phyloP scores from a whole-genome alignment of 2,113 vertebrate species.

The Alligator mississippiensis region DNA sequence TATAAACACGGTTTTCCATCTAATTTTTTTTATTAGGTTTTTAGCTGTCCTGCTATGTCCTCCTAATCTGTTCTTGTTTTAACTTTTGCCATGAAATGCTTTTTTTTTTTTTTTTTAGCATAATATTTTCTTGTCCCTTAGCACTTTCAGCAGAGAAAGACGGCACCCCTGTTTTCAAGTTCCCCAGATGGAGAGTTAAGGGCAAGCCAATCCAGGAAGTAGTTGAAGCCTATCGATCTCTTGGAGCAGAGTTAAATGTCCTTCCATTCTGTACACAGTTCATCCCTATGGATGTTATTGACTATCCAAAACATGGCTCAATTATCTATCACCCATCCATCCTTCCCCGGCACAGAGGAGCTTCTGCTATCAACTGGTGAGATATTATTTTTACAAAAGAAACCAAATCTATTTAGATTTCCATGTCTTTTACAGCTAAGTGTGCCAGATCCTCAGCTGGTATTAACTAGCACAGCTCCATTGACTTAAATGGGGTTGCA shows the following conservation, averaged over 20 bases:
- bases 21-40: neutral
- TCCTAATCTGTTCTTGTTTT: neutral
- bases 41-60: neutral
- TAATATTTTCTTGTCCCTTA: slow-evolving; percentile 60
- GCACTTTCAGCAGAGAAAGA: slow-evolving; percentile 94
- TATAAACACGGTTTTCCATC: neutral
- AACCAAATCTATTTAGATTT: fast-evolving
- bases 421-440: neutral
- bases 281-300: slow-evolving; percentile 97
- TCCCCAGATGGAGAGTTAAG: slow-evolving; percentile 92
- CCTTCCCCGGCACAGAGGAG: slow-evolving; percentile 94
- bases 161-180: slow-evolving; percentile 96
- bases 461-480: neutral
- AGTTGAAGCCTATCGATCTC: slow-evolving; percentile 88
- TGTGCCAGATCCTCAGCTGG: neutral
- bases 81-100: neutral
- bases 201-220: slow-evolving; percentile 91
- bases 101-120: neutral
- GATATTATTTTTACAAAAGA: slow-evolving; percentile 1
- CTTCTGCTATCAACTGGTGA: slow-evolving; percentile 98
- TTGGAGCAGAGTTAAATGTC: slow-evolving; percentile 96
- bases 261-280: slow-evolving; percentile 98
- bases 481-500: neutral
- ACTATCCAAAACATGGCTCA: slow-evolving; percentile 90
- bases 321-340: slow-evolving; percentile 98